Evolutionary conservation across 2,888 invertebrate genomes (phyloP), one percentile per base, ranked within the genome.

Genomic region (Macrosoma leucophasiata): DNA sequence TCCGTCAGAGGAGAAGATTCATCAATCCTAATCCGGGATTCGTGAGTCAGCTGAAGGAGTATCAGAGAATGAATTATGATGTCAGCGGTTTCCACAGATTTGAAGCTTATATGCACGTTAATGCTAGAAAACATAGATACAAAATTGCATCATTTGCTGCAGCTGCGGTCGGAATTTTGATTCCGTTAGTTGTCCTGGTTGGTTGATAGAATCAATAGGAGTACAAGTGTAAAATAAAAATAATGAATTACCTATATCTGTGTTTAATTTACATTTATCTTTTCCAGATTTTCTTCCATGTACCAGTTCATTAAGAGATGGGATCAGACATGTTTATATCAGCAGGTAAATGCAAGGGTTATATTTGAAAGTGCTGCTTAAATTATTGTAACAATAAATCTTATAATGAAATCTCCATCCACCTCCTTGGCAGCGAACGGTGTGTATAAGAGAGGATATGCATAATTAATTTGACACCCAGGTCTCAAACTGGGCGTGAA

Each of bases 21-120:
- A 96, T 97, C 58, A 96, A 96, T 37, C 97, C 97, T 2, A 97
- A 97, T 75, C 87, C 96, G 40, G 97, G 97, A 67, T 97, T 97
- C 78, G 92, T 97, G 89, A 93, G 91, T 10, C 97, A 97, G 76
- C 84, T 97, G 50, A 84, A 92, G 51, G 95, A 96, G 66, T 84
- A 77, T 37, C 58, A 77, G 22, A 50, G 62, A 7, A 27, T 74
- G 33, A 66, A 69, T 27, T 84, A 81, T 33, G 72, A 76, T 24
- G 71, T 82, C 2, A 70, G 57, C 8, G 68, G 71, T 0, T 58
- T 72, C 8, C 63, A 72, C 1, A 58, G 72, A 27, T 62, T 81
- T 9, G 78, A 75, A 39, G 81, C 81, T 0, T 81, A 58, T 19
- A 58, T 78, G 64, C 67, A 69, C 6, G 78, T 81, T 2, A 72